phyloP scores from a whole-genome alignment of 1,140 invertebrate genomes.

The Polypedilum pembai region DNA sequence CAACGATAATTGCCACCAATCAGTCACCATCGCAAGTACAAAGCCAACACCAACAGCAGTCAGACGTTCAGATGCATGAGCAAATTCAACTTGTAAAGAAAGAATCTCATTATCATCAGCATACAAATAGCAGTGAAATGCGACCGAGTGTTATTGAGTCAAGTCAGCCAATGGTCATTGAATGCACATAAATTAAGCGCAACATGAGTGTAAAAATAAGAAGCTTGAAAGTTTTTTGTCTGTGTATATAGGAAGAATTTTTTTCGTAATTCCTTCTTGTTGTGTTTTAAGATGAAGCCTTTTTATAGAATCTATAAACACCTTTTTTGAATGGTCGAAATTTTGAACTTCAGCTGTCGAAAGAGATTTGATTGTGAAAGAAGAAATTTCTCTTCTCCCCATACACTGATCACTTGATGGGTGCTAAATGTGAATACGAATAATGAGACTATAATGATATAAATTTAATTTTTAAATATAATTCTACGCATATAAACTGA shows the following conservation, averaged over 20 bases:
- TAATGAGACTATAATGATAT: slow-evolving; percentile 5
- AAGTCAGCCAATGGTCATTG: slow-evolving; percentile 76
- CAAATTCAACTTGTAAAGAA: slow-evolving; percentile 37
- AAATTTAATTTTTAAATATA: slow-evolving; percentile 23
- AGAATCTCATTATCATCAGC: slow-evolving; percentile 41
- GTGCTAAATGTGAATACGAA: neutral
- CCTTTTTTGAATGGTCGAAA: neutral
- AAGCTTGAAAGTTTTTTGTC: neutral
- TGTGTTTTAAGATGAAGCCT: neutral
- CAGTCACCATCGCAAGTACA: slow-evolving; percentile 30
- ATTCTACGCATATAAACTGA: neutral
- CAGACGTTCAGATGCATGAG: slow-evolving; percentile 30
- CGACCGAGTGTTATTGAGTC: slow-evolving; percentile 76
- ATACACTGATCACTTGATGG: neutral
- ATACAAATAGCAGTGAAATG: slow-evolving; percentile 53
- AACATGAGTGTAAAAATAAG: neutral
- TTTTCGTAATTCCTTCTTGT: neutral
- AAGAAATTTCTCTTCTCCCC: neutral
- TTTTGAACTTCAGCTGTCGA: neutral
- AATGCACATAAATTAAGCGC: slow-evolving; percentile 60
- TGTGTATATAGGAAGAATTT: neutral
- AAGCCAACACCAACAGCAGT: slow-evolving; percentile 28
- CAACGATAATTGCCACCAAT: slow-evolving; percentile 27
- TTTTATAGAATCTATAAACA: neutral
- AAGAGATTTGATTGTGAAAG: neutral